Evolutionary conservation across 2,113 vertebrate genomes (phyloP), one percentile per base, ranked within the genome.

Genomic region (Zosterops hypoxanthus): DNA sequence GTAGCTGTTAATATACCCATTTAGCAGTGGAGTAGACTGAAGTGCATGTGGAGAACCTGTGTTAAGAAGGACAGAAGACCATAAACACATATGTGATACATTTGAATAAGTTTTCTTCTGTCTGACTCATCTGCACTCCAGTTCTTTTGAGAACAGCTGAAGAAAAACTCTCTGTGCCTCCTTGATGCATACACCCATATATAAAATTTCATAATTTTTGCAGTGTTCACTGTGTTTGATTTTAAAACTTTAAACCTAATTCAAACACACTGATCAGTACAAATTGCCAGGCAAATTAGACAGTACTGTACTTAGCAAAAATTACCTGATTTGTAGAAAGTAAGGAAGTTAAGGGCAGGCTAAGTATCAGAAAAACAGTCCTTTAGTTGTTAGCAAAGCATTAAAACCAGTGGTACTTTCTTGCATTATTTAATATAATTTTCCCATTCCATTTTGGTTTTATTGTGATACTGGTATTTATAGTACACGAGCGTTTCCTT

Each of bases 51-150:
- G 44, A 92, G 65, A 88, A 82, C 61, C 57, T 57, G 41, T 86
- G 55, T 86, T 88, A 70, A 86, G 79, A 76, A 86, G 61, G 61
- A 82, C 85, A 95, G 82, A 94, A 87, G 75, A 85, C 26, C 75
- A 70, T 79, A 93, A 94, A 85, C 82, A 83, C 63, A 93, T n/a
- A 88, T 25, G 65, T 79, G 59, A 56, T 90, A 13, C 63, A 86
- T 92, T 88, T 94, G 75, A 88, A 13, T 23, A 65, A 22, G 5
- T 64, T 78, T 91, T 72, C 82, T 86, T 55, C 56, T 31, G 42
- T 59, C 34, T 88, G 68, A 77, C 24, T 68, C 88, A 86, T 95
- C 86, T 94, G 83, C 44, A 50, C 36, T 81, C 86, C 90, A 95
- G 80, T 19, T 86, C 86, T 50, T 94, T 88, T 77, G 50, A 75